phyloP scores from a whole-genome alignment of 2,888 invertebrate genomes.

The Philereme vetulata region DNA sequence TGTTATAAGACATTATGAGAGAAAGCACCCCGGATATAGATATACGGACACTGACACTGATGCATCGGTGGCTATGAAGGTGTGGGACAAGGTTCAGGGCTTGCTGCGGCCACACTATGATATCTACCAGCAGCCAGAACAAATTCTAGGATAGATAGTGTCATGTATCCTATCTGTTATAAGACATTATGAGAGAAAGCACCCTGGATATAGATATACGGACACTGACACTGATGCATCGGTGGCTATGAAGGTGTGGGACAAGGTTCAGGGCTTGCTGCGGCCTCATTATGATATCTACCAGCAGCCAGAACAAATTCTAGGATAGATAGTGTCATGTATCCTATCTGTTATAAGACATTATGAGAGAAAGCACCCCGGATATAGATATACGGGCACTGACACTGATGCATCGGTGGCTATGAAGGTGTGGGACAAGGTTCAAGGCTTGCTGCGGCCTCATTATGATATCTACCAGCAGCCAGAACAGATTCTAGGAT shows the following conservation, averaged over 20 bases:
- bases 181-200: constrained; percentile 63
- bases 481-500: constrained; percentile 39
- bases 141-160: constrained; percentile 29
- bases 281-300: constrained; percentile 32
- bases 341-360: constrained; percentile 56
- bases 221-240: constrained; percentile 62
- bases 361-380: constrained; percentile 65
- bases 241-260: constrained; percentile 59
- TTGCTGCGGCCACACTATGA: constrained; percentile 36
- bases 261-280: constrained; percentile 46
- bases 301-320: constrained; percentile 40
- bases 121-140: constrained; percentile 38
- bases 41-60: constrained; percentile 59
- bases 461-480: constrained; percentile 32
- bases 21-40: constrained; percentile 61
- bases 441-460: constrained; percentile 41
- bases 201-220: constrained; percentile 55
- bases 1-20: constrained; percentile 58
- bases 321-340: constrained; percentile 14
- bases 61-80: constrained; percentile 57
- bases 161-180: constrained; percentile 41
- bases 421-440: constrained; percentile 55
- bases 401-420: constrained; percentile 66
- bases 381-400: constrained; percentile 47
- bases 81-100: constrained; percentile 55